These are phyloP conservation scores for Hemicrepidius hirtus DNA, from an alignment of 2,888 invertebrate genomes.

Conservation along the genomic window DNA sequence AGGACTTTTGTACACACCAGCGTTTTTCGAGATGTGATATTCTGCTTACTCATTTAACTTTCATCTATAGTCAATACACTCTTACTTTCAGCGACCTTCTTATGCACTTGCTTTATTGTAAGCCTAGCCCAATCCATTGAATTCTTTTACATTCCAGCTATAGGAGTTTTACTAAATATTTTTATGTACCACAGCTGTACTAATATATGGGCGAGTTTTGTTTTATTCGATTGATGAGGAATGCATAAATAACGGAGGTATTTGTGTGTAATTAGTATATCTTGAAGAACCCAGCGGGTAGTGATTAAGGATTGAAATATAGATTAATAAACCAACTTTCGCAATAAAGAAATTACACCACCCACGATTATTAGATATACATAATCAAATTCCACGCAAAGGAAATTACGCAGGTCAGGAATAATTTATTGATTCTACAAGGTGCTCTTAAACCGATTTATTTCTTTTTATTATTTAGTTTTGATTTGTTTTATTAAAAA, in stretches of 20 bases:
- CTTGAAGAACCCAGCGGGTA: slow-evolving; percentile 48
- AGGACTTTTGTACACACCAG: too few relatives aligned
- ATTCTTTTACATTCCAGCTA: not conserved
- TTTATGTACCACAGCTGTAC: too few relatives aligned
- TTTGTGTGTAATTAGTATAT: slow-evolving; percentile 48
- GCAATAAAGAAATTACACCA: slow-evolving; percentile 48
- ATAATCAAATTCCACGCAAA: slow-evolving; percentile 19
- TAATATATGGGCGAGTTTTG: too few relatives aligned
- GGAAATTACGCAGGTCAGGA: slow-evolving; percentile 24
- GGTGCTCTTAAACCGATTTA: not conserved
- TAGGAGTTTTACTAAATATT: too few relatives aligned
- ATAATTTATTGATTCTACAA: slow-evolving; percentile 27
- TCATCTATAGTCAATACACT: slow-evolving; percentile 16
- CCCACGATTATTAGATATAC: slow-evolving; percentile 43
- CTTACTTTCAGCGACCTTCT: slow-evolving; percentile 24
- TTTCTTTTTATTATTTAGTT: too few relatives aligned
- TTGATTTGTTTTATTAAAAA: too few relatives aligned
- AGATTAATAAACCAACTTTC: slow-evolving; percentile 47
- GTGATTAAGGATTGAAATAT: slow-evolving; percentile 50
- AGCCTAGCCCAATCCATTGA: not conserved
- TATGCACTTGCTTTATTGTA: slow-evolving; percentile 8
- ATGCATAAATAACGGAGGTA: slow-evolving; percentile 43
- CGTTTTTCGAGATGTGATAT: slow-evolving; percentile 3
- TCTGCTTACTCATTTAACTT: slow-evolving; percentile 28
- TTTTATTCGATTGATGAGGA: slow-evolving; percentile 24